These are phyloP conservation scores for Heliconius hortense DNA, from an alignment of 2,888 invertebrate species.

Conservation along the genomic window DNA sequence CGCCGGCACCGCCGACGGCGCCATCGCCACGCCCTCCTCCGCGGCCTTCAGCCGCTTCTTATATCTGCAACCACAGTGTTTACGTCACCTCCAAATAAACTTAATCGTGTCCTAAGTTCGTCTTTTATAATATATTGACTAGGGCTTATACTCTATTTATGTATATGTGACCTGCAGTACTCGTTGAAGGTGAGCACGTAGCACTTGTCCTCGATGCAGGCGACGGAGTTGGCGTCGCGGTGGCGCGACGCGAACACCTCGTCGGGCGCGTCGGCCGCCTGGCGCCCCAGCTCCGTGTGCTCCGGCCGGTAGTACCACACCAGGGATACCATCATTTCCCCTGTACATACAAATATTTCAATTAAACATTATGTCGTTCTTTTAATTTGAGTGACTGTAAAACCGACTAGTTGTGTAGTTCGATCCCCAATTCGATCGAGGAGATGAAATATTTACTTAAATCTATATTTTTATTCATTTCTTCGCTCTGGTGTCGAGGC, in stretches of 20 bases:
- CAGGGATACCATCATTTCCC: constrained; percentile 98
- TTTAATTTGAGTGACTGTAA: background rate
- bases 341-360: constrained; percentile 70
- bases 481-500: no score
- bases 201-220: constrained; percentile 98
- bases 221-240: constrained; percentile 96
- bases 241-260: constrained; percentile 98
- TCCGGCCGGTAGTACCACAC: constrained; percentile 99
- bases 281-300: constrained; percentile 95
- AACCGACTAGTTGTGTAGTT: no score
- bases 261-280: constrained; percentile 89
- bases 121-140: no score
- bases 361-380: background rate
- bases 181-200: constrained; percentile 97
- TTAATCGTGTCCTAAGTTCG: background rate
- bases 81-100: no score
- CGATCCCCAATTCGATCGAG: no score
- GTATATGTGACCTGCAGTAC: constrained; percentile 90
- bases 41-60: constrained; percentile 90
- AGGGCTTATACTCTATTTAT: no score
- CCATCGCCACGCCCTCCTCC: constrained; percentile 88
- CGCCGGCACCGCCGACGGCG: constrained; percentile 88
- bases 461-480: no score
- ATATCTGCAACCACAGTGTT: no score
- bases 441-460: no score